A percentile compares a stretch with the other conserved stretches of the same genome.
Conservation (phyloP, 2,888 invertebrate genomes). For the Siphlonurus alternatus region DNA sequence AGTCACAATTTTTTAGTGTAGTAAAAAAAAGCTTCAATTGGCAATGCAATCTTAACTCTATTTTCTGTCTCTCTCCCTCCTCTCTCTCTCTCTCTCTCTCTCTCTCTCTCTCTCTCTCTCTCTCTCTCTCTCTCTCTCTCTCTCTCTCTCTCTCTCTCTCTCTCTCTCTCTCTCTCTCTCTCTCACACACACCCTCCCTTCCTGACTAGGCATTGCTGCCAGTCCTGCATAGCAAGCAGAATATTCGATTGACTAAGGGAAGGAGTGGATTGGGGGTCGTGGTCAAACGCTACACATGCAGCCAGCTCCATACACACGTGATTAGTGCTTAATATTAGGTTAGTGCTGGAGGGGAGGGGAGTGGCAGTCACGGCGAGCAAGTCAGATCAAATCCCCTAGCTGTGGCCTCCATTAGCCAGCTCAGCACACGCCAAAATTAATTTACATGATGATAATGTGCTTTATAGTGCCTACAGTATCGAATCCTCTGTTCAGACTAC, state of each 20-base stretch:
- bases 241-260: background rate
- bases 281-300: background rate
- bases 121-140: too few species aligned
- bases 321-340: background rate
- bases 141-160: background rate
- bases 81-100: too few species aligned
- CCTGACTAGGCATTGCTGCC: background rate
- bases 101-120: too few species aligned
- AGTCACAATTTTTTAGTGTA: too few species aligned
- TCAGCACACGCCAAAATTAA: background rate
- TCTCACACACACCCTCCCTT: background rate
- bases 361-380: background rate
- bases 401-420: background rate
- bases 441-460: background rate
- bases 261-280: background rate
- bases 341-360: background rate
- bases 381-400: background rate
- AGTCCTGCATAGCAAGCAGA: background rate
- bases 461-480: background rate
- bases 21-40: too few species aligned
- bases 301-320: background rate
- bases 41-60: too few species aligned
- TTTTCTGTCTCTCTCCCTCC: too few species aligned
- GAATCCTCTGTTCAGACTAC: too few species aligned
- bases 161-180: background rate